Evolutionary conservation across 2,113 vertebrate species (phyloP).

Genomic region (Cacatua alba): DNA sequence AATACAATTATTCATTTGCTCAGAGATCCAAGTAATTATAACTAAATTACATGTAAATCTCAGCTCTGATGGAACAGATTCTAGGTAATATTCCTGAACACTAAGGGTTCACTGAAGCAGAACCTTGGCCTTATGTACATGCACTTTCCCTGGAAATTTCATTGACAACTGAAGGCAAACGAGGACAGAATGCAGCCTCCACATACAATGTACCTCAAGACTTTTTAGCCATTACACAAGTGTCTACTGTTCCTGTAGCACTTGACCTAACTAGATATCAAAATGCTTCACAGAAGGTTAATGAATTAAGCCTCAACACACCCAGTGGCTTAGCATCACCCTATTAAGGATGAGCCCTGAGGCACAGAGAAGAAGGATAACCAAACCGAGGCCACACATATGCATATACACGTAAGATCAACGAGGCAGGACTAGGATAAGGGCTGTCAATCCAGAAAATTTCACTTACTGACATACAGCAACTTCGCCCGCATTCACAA

Average conservation of each 20-base stretch:
- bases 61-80: not conserved
- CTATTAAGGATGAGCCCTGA: slow-evolving; percentile 12
- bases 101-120: not conserved
- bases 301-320: slow-evolving; percentile 32
- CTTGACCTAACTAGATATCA: not conserved
- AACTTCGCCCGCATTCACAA: accelerated
- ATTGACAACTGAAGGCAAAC: not conserved
- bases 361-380: not conserved
- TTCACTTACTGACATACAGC: accelerated
- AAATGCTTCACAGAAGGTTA: not conserved
- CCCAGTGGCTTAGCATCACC: not conserved
- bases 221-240: not conserved
- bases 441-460: not conserved
- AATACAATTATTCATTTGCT: not conserved
- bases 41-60: not conserved
- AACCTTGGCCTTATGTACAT: accelerated
- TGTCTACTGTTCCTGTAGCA: not conserved
- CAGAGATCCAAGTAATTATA: not conserved
- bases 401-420: not conserved
- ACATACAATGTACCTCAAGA: not conserved
- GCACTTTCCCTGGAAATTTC: not conserved
- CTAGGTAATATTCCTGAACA: not conserved
- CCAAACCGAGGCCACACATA: not conserved
- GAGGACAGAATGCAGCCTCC: not conserved
- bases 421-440: accelerated